Evolutionary conservation across 2,113 vertebrate genomes (phyloP).

Genomic region (Synodontis membranacea): DNA sequence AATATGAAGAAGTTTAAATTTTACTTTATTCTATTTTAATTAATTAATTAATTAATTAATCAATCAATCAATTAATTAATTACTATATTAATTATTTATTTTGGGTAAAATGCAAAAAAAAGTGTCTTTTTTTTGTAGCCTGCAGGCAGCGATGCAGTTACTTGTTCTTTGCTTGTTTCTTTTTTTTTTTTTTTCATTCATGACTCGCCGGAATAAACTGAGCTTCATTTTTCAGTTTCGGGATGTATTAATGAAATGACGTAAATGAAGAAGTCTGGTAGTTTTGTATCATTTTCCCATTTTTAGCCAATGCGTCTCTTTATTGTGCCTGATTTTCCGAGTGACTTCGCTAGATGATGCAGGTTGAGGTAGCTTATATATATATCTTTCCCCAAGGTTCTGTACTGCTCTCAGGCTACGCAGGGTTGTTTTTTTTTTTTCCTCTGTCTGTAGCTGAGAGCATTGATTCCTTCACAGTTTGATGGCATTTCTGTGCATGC

Average conservation of each 20-base stretch:
- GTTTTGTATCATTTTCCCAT: background rate
- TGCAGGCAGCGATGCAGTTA: constrained; percentile 30
- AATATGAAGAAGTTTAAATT: constrained; percentile 98
- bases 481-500: background rate
- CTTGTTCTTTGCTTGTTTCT: constrained; percentile 37
- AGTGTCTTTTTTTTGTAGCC: constrained; percentile 65
- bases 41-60: too few species aligned
- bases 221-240: constrained; percentile 43
- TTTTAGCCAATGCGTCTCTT: background rate
- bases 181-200: constrained; percentile 5
- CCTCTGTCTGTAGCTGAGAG: background rate
- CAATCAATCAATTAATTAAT: too few species aligned
- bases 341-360: background rate
- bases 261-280: constrained; percentile 26
- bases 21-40: too few species aligned
- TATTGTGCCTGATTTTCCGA: background rate
- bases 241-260: constrained; percentile 41
- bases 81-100: too few species aligned
- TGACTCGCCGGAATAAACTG: constrained; percentile 36
- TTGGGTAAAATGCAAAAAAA: constrained; percentile 91
- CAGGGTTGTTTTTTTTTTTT: too few species aligned
- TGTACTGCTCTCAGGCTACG: background rate
- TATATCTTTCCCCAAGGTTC: background rate
- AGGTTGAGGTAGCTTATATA: background rate
- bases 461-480: background rate